Conservation (phyloP, 1,140 invertebrate species). For the Aphaenogaster rudis region DNA sequence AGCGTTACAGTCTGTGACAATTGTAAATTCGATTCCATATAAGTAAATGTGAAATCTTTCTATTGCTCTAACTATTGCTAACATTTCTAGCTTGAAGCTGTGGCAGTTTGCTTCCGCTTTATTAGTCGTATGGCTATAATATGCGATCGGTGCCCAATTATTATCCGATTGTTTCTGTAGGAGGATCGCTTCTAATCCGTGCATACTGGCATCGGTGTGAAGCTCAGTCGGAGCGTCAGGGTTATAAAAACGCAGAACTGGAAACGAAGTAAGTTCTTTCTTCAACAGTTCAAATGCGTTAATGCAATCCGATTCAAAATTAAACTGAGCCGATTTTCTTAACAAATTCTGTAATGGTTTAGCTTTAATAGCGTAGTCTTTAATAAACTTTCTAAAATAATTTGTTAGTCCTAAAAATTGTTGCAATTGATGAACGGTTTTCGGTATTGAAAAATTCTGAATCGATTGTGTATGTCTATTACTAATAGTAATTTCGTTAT, state of each 20-base stretch:
- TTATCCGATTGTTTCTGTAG: not conserved
- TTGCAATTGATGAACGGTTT: not conserved
- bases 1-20: no score
- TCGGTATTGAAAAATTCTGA: not conserved
- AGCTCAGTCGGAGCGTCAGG: not conserved
- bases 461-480: not conserved
- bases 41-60: no score
- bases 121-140: not conserved
- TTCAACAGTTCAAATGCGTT: not conserved
- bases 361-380: not conserved
- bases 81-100: no score
- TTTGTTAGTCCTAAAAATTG: not conserved
- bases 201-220: not conserved
- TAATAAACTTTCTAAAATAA: not conserved
- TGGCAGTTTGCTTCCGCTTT: no score
- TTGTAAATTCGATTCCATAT: no score
- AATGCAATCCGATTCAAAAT: not conserved
- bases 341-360: not conserved
- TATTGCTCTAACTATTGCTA: no score
- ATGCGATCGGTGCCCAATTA: not conserved
- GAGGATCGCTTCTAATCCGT: not conserved
- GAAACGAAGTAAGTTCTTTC: not conserved
- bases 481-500: not conserved
- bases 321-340: not conserved
- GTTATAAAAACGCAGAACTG: no score